Evolutionary conservation across 2,888 invertebrate genomes (phyloP), one percentile per base, ranked within the genome.

Genomic region (Drosophila quinaria): DNA sequence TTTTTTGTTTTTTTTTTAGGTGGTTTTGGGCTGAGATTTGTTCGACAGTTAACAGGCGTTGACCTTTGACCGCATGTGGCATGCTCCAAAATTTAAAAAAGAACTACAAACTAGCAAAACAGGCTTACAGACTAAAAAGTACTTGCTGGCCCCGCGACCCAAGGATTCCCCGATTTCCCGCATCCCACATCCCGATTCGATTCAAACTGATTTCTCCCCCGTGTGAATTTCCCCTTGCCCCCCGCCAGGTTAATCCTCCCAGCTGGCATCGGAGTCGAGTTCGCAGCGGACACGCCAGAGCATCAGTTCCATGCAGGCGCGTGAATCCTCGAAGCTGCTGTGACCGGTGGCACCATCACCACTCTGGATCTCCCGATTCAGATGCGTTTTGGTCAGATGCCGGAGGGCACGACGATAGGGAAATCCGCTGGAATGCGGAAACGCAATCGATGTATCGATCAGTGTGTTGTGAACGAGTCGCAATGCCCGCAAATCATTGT

Each of bases 281-380:
- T 87, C 89, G 0, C 66, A 94, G 64, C 94, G 94, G 25, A 97
- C 94, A 91, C 95, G 95, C 93, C 95, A 95, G 61, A 98, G 93
- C 94, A 98, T 97, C 54, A 99, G 93, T 89, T 99, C 97, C 93
- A 99, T 95, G 80, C 97, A 97, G 11, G 97, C 96, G 39, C 95
- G 94, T 1, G 99, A 98, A 92, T 99, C 99, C 93, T 99, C 99
- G 65, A 95, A 94, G 74, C 98, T 97, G 92, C 98, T 97, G 93
- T 99, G 99, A 5, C 98, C 97, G 4, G 78, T 80, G 39, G 93
- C 93, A 81, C 94, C 94, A 31, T 93, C 93, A 82, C 94, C 94
- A 10, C 93, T 93, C 92, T 99, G 99, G 64, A 99, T 98, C 70
- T 96, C 95, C 71, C 96, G 95, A 52, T 96, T 94, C 44, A 99